Conservation (phyloP, 2,888 invertebrate species). For the Pyrrhosoma nymphula region DNA sequence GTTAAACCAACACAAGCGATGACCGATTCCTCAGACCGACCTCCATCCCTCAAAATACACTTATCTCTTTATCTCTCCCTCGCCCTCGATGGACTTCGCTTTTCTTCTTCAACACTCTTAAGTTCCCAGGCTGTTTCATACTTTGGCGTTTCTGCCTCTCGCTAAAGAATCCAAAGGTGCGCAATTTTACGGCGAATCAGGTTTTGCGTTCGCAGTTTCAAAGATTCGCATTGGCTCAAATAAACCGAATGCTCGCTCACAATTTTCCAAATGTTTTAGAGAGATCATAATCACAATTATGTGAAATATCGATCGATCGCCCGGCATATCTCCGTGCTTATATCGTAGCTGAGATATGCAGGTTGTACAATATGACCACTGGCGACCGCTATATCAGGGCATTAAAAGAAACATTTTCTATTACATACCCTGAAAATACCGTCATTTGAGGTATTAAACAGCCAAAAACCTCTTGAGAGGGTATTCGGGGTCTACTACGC, state of each 20-base stretch:
- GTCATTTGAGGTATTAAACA: no score
- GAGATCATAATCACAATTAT: no score
- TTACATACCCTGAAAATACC: no score
- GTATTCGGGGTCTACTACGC: no score
- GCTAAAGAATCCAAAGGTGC: not conserved
- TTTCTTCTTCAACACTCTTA: not conserved
- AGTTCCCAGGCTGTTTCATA: not conserved
- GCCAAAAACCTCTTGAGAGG: no score
- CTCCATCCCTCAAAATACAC: conserved; percentile 55
- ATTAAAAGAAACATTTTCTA: no score
- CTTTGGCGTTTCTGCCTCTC: not conserved
- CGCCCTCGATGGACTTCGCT: not conserved
- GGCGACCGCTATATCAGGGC: no score
- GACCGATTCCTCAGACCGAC: conserved; percentile 42
- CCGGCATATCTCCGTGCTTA: no score
- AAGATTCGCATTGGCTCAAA: not conserved
- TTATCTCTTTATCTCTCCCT: conserved; percentile 48
- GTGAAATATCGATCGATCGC: no score
- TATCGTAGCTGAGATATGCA: no score
- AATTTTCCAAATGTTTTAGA: no score
- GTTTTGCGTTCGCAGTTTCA: not conserved
- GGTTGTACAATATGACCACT: no score
- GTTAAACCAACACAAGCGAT: conserved; percentile 59
- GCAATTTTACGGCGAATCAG: not conserved
- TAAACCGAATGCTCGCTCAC: not conserved